Percentiles rank a stretch among this genome's conserved stretches.
Evolutionary conservation across 2,113 vertebrate species (phyloP).

Genomic region (Tachysurus fulvidraco): DNA sequence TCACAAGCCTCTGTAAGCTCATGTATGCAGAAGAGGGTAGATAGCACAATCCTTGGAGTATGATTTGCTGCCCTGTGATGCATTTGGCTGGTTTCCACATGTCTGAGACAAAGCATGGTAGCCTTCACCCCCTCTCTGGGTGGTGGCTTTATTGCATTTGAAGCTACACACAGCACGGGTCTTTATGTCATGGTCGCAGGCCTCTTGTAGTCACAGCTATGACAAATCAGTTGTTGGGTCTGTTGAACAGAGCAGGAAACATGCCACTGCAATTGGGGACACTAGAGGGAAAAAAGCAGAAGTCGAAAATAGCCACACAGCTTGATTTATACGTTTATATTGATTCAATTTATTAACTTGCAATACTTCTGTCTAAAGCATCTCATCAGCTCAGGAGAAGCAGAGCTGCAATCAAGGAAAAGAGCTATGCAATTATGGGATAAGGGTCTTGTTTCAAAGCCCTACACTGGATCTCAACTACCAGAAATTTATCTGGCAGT

Average conservation of each 20-base stretch:
- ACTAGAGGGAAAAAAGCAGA: conserved; percentile 20
- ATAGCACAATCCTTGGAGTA: background rate
- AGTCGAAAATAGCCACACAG: background rate
- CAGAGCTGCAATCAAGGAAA: background rate
- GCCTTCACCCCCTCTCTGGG: background rate
- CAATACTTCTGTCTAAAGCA: background rate
- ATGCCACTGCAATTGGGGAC: background rate
- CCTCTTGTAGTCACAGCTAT: background rate
- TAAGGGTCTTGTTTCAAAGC: background rate
- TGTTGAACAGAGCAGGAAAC: background rate
- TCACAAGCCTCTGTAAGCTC: background rate
- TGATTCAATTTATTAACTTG: too few species aligned
- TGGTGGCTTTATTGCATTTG: background rate
- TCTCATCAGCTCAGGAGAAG: background rate
- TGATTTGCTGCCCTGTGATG: background rate
- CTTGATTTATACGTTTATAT: background rate
- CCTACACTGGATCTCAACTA: too few species aligned
- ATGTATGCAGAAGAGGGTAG: background rate
- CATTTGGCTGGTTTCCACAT: background rate
- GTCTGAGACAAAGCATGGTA: background rate
- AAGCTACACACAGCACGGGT: background rate
- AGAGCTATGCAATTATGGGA: background rate
- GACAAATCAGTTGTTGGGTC: background rate
- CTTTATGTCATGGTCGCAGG: background rate
- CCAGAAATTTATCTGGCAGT: too few species aligned